Evolutionary conservation across 2,888 invertebrate species (phyloP), one percentile per base, ranked within the genome.

Genomic region (Epiblema foenella): DNA sequence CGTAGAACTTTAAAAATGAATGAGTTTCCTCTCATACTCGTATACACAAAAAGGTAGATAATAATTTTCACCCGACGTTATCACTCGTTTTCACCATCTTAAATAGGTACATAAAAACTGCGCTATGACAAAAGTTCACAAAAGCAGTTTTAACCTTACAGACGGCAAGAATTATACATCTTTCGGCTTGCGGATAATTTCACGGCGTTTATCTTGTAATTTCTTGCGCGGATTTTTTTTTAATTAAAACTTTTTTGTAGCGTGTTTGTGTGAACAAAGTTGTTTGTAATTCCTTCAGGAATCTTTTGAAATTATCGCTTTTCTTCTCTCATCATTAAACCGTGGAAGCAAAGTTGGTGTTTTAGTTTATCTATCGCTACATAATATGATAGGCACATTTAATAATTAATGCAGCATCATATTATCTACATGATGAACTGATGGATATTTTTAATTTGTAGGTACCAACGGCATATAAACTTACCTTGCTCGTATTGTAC

Each of bases 241-340:
- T 64, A 64, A 64, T 64, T 64, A 64, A 63, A 64, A 64, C 64
- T 64, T 64, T 59, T 52, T 64, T 51, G 24, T 64, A 39, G 37
- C 54, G 37, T 20, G 37, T 54, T 64, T 64, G 52, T 20, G 52
- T 52, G 37, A 39, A 54, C 39, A 1, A 54, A 39, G 20, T 64
- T 64, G 15, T 64, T 54, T 63, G 51, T 64, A 64, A 64, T 39
- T 54, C 52, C 64, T 64, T 52, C n/a, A 39, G 52, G 52, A 39
- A 17, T 64, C n/a, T 37, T 33, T 51, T 52, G 18, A 12, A 20
- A 20, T 20, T 15, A n/a, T n/a, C n/a, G n/a, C n/a, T 37, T 18
- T 15, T 63, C 15, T 37, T 33, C 10, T 8, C 15, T 4, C 9
- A 33, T 17, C 49, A 37, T 52, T 33, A 37, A 18, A 37, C 24